Base-by-base conservation (phyloP, 2,113 vertebrate genomes). In the Chlorodrepanis virens region DNA sequence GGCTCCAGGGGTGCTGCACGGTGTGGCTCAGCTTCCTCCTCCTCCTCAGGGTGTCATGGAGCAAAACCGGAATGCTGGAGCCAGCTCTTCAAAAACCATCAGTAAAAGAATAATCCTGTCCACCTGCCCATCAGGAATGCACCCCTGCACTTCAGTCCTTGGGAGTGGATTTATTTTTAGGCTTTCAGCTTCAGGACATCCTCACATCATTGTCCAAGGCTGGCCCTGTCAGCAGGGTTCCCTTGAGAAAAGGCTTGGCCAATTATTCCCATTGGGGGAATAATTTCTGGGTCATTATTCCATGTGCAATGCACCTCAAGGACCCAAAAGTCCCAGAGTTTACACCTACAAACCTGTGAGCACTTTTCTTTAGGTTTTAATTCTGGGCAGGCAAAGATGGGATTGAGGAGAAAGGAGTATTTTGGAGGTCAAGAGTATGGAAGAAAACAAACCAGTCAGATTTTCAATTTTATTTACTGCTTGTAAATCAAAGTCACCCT, bases 391-490 rank as follows among this genome's bases (percentile, higher is more conserved):
- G 31, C 27, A 65, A 60, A 47, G 12, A 23, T 3, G 10, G 42
- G 17, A 10, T 22, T 25, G 27, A 84, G 25, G 31, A 82, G 24
- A 31, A 42, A 84, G 24, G 31, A 47, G 6, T 2, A 8, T 37
- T 75, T 24, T 56, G 20, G 33, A 57, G 37, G 4, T 35, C 12
- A 10, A 16, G 21, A 29, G 5, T 22, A 35, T 4, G 12, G 40
- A 52, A 16, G 24, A 60, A 74, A 87, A 42, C 0, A 0, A 71
- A 23, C 29, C 6, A 9, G 7, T 49, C 13, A 2, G 4, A 2
- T 49, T 50, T 37, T 63, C 4, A 49, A 9, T 53, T 83, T 12
- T 20, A 27, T 80, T 92, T 57, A 31, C 7, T 19, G 27, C 7
- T n/a, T 27, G 1, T 37, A 57, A 67, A 10, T 70, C 11, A 10